phyloP scores from a whole-genome alignment of 2,888 invertebrate species.

The Loripinus fragilis region DNA sequence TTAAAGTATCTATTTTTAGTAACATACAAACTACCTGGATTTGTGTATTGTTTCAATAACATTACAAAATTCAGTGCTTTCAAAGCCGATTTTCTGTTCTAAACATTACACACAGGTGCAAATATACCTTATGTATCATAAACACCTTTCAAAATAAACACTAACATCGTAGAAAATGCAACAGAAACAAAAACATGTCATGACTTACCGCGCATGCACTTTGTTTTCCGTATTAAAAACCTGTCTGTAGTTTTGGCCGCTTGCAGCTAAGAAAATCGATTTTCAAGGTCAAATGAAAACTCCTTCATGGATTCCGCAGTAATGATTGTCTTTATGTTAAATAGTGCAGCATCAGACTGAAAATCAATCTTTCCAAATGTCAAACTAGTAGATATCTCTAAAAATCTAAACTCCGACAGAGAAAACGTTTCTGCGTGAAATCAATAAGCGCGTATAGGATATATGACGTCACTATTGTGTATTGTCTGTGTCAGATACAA shows the following conservation, averaged over 20 bases:
- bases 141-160: background rate
- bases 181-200: background rate
- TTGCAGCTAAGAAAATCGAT: slow-evolving; percentile 4
- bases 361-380: no score
- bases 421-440: background rate
- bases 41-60: slow-evolving; percentile 16
- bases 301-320: no score
- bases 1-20: slow-evolving; percentile 16
- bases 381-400: no score
- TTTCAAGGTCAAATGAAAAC: slow-evolving; percentile 1
- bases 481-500: slow-evolving; percentile 20
- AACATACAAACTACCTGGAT: slow-evolving; percentile 4
- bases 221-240: slow-evolving; percentile 15
- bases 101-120: background rate
- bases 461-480: slow-evolving; percentile 17
- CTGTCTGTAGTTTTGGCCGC: slow-evolving; percentile 11
- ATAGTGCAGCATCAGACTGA: no score
- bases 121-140: background rate
- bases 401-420: no score
- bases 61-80: background rate
- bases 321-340: no score
- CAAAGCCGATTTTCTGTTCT: background rate
- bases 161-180: background rate
- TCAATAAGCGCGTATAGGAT: slow-evolving; percentile 8
- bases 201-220: background rate